Evolutionary conservation across 1,140 invertebrate species (phyloP).

Genomic region (Magallana angulata): DNA sequence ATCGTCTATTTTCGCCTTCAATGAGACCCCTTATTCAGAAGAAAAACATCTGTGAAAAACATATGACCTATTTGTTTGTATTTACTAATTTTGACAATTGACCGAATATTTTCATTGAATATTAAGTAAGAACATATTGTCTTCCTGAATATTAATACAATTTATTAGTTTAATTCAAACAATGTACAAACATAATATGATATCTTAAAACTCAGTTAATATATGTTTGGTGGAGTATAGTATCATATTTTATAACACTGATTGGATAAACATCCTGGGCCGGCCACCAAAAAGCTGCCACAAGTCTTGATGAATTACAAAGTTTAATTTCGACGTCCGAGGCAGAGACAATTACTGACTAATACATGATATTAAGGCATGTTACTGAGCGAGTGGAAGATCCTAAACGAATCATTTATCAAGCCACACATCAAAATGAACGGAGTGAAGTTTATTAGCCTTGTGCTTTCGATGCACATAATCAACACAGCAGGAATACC

Average conservation of each 20-base stretch:
- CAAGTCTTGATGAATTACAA: constrained; percentile 15
- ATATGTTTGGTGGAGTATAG: constrained; percentile 26
- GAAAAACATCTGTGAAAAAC: neutral
- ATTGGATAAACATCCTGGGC: constrained; percentile 9
- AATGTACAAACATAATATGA: constrained; percentile 14
- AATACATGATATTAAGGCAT: constrained; percentile 32
- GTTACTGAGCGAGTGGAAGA: neutral
- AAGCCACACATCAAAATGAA: constrained; percentile 13
- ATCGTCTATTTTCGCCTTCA: no score
- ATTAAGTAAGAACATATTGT: constrained; percentile 9
- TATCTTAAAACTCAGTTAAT: constrained; percentile 5
- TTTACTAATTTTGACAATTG: constrained; percentile 24
- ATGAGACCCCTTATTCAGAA: neutral
- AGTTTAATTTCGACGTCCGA: constrained; percentile 31
- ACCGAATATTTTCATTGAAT: constrained; percentile 25
- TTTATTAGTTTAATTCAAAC: constrained; percentile 24
- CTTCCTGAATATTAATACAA: constrained; percentile 30
- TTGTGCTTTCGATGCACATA: neutral
- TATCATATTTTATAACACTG: neutral
- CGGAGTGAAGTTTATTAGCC: neutral
- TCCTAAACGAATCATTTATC: neutral
- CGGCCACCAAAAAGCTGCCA: constrained; percentile 14
- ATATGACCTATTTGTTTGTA: neutral
- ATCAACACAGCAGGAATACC: neutral
- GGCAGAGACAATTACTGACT: constrained; percentile 27